Evolutionary conservation across 2,888 invertebrate genomes (phyloP), one percentile per base, ranked within the genome.

Genomic region (Eucera pruinosa): DNA sequence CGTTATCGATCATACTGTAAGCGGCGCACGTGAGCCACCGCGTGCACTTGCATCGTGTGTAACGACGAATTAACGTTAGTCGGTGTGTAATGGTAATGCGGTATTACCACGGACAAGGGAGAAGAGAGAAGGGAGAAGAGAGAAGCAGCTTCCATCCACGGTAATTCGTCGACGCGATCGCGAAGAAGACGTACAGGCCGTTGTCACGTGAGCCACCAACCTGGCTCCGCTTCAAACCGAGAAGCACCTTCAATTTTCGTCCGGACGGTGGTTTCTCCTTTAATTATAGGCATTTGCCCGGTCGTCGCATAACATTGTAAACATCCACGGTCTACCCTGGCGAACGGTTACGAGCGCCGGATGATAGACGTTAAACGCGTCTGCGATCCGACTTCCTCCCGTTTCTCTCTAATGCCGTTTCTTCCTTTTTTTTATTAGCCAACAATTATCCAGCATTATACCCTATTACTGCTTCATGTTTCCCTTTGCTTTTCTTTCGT

Each of bases 291-390:
- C 20, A 36, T 74, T 62, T 57, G n/a, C n/a, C n/a, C 6, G 62
- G 2, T 71, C 73, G 71, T 50, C 55, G 57, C 55, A 71, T 33
- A 57, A 74, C 73, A 71, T 71, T 74, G 72, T 71, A 50, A 57
- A 48, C 55, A 57, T 61, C 33, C 23, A 18, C 18, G 30, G 30
- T 30, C 45, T 13, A n/a, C 18, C 25, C 11, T 41, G 47, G 7
- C n/a, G 33, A 25, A 18, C 18, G 41, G 55, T 55, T 62, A 71
- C 55, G 41, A 48, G 11, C 33, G 13, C 6, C n/a, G 18, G 9
- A 55, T 27, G 33, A 55, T 47, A 11, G 20, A 23, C 61, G 55
- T 71, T 54, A 41, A 55, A 25, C 9, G 30, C 9, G 52, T 45
- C 36, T 20, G 13, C 9, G 48, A 55, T 55, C 30, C 13, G 30